These are phyloP conservation scores for Perithous albicinctus DNA, from an alignment of 2,888 invertebrate species.

Conservation along the genomic window DNA sequence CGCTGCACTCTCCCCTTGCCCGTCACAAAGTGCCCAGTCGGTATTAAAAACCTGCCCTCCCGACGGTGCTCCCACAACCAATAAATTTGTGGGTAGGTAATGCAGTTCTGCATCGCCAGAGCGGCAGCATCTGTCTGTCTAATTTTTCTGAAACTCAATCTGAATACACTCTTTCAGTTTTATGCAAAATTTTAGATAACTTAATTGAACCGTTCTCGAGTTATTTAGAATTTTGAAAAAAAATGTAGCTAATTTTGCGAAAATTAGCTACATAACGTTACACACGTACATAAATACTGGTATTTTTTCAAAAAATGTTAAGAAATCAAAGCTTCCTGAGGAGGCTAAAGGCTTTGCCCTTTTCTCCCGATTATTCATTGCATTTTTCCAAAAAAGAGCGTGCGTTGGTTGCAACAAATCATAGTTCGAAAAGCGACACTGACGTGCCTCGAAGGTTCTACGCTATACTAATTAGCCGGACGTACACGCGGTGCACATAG, in stretches of 20 bases:
- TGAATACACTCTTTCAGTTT: neutral
- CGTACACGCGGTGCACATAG: constrained; percentile 33
- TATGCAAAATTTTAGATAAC: too few relatives aligned
- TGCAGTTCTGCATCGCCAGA: constrained; percentile 19
- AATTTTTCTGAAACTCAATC: neutral
- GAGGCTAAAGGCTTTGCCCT: too few relatives aligned
- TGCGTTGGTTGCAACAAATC: neutral
- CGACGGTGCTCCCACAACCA: constrained; percentile 6
- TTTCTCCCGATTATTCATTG: neutral
- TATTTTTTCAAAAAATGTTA: too few relatives aligned
- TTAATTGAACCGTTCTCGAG: too few relatives aligned
- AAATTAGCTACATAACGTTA: too few relatives aligned
- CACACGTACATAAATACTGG: too few relatives aligned
- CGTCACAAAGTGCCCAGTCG: too few relatives aligned
- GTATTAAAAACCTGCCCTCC: constrained; percentile 12
- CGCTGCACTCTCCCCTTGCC: too few relatives aligned
- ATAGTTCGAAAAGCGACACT: neutral
- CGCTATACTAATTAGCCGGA: constrained; percentile 40
- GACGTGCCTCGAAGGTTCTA: neutral
- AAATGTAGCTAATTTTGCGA: too few relatives aligned
- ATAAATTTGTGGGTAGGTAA: constrained; percentile 7
- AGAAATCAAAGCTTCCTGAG: too few relatives aligned
- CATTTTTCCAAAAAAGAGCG: neutral
- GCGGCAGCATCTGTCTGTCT: constrained; percentile 27
- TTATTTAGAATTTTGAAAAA: too few relatives aligned